Evolutionary conservation across 2,113 vertebrate genomes (phyloP), one percentile per base, ranked within the genome.

Genomic region (Myotis yumanensis): DNA sequence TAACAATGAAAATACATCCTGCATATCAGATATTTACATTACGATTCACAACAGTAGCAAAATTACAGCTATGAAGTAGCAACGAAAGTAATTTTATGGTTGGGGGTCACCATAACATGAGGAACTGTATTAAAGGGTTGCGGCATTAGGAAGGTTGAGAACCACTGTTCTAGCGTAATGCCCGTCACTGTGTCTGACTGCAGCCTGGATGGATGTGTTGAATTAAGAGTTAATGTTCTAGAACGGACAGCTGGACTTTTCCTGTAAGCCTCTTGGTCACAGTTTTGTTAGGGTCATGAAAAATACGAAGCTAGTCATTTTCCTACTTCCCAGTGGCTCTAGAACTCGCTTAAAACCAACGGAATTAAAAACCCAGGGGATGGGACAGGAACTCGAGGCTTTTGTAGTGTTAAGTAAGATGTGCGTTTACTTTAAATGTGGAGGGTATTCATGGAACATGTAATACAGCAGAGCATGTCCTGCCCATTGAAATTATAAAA

Each of bases 191-290:
- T 77, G 68, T 96, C 84, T 77, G 46, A 77, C 89, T 83, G 37
- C 81, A 79, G 69, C n/a, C 69, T 20, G 86, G 86, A 20, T 76
- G 11, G 43, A 17, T 93, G 88, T 92, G 23, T 72, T 94, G 37
- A 54, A 59, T 69, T 91, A 89, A 95, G 92, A 88, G 59, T 90
- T 86, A 54, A 37, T 93, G 30, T 68, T 5, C 28, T 89, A 48
- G 62, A 85, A 95, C 35, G 52, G 32, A 73, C 11, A 64, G 18
- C 10, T 79, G 48, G 43, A 62, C 7, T 64, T 69, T 48, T 48
- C 11, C 40, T 82, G 80, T 77, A 79, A 83, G 43, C 20, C 57
- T 28, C 23, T 30, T 82, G 32, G 30, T 15, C 2, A 59, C 43
- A 59, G 68, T 64, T 88, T 81, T 59, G 2, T 68, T 68, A 66